Evolutionary conservation across 2,113 vertebrate species (phyloP).

Genomic region (Hystrix cristata): DNA sequence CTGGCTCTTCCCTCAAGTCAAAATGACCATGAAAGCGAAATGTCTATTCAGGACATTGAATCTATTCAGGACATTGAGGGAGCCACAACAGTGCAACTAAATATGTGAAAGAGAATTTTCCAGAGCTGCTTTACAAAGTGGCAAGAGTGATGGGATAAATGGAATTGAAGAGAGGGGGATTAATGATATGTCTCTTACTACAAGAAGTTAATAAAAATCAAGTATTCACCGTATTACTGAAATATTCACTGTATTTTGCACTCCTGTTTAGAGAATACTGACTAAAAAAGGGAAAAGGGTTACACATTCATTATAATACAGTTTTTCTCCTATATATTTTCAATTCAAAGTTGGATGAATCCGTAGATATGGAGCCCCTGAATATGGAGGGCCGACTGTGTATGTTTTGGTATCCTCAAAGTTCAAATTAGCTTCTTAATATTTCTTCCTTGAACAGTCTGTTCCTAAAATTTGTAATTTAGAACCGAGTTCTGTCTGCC

Average conservation of each 20-base stretch:
- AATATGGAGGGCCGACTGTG: background rate
- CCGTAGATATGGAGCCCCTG: no score
- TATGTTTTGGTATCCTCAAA: background rate
- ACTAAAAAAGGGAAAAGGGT: no score
- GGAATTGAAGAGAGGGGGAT: no score
- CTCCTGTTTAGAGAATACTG: background rate
- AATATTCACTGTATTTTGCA: background rate
- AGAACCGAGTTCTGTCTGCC: background rate
- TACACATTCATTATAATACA: no score
- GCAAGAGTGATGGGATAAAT: no score
- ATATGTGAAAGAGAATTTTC: background rate
- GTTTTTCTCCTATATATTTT: background rate
- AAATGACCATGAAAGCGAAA: no score
- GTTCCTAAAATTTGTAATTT: background rate
- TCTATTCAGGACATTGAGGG: no score
- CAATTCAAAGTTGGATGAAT: background rate
- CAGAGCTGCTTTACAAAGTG: background rate
- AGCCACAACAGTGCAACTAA: background rate
- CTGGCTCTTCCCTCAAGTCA: no score
- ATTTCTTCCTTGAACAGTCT: background rate
- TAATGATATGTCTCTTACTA: background rate
- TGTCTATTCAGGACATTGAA: no score
- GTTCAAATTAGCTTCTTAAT: background rate
- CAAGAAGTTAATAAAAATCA: background rate
- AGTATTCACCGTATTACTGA: background rate